Evolutionary conservation across 2,113 vertebrate genomes (phyloP).

Genomic region (Probosciger aterrimus): DNA sequence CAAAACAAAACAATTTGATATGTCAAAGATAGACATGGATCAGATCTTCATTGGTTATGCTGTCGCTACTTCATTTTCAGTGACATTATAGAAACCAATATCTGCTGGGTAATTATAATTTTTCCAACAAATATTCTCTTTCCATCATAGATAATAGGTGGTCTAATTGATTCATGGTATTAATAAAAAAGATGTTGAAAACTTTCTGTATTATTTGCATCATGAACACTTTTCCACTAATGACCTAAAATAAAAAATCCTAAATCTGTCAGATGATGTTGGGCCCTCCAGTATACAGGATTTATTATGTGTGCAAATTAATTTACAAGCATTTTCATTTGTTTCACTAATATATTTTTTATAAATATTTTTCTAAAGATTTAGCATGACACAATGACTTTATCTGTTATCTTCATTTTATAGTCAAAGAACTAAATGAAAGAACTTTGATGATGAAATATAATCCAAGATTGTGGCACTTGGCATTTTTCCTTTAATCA

Average conservation of each 20-base stretch:
- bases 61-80: background rate
- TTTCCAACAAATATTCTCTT: background rate
- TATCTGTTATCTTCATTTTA: conserved; percentile 29
- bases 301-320: background rate
- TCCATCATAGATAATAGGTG: background rate
- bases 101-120: background rate
- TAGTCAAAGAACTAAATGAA: conserved; percentile 39
- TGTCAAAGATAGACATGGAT: background rate
- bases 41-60: background rate
- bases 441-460: conserved; percentile 53
- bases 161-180: background rate
- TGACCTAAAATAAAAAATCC: background rate
- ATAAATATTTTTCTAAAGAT: conserved; percentile 27
- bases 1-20: background rate
- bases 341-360: background rate
- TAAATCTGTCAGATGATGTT: background rate
- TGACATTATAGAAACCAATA: background rate
- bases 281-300: background rate
- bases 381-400: background rate
- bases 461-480: background rate
- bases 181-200: background rate
- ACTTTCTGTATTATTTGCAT: background rate
- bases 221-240: background rate
- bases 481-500: conserved; percentile 47
- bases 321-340: background rate